These are phyloP conservation scores for Biston stratarius DNA, from an alignment of 2,888 invertebrate species.

Conservation along the genomic window DNA sequence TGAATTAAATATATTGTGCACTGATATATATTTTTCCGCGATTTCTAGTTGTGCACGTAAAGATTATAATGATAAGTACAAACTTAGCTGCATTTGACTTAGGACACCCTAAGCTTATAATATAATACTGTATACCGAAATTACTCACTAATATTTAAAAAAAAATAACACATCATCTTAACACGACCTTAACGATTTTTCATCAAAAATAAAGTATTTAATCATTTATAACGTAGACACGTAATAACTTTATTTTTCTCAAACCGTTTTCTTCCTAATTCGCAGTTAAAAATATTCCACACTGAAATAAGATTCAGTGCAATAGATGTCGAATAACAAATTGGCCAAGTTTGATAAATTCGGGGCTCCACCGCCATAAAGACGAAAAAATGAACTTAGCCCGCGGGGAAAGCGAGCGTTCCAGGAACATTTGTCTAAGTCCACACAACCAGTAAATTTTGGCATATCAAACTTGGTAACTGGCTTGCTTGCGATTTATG, in stretches of 20 bases:
- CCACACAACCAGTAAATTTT: conserved; percentile 40
- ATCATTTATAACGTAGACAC: not conserved
- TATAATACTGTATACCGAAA: too few species aligned
- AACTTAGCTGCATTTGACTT: too few species aligned
- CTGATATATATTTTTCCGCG: too few species aligned
- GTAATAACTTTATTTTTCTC: not conserved
- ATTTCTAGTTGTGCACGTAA: too few species aligned
- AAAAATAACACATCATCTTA: too few species aligned
- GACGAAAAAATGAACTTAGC: conserved; percentile 37
- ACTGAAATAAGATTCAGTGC: conserved; percentile 6
- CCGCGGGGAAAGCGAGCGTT: conserved; percentile 27
- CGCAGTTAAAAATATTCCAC: conserved; percentile 16
- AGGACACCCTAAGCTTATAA: too few species aligned
- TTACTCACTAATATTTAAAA: too few species aligned
- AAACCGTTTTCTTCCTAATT: conserved; percentile 12
- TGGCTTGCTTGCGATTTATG: not conserved
- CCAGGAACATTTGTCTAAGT: conserved; percentile 48
- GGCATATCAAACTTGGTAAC: conserved; percentile 41
- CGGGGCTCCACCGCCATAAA: conserved; percentile 33
- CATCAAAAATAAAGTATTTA: too few species aligned
- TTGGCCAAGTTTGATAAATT: conserved; percentile 47
- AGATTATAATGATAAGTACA: too few species aligned
- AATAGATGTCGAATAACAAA: conserved; percentile 44
- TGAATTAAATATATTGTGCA: too few species aligned
- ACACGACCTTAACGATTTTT: too few species aligned